Percentiles rank a stretch among this genome's conserved stretches.
Evolutionary conservation across 2,888 invertebrate species (phyloP).

Genomic region (Limulus polyphemus): DNA sequence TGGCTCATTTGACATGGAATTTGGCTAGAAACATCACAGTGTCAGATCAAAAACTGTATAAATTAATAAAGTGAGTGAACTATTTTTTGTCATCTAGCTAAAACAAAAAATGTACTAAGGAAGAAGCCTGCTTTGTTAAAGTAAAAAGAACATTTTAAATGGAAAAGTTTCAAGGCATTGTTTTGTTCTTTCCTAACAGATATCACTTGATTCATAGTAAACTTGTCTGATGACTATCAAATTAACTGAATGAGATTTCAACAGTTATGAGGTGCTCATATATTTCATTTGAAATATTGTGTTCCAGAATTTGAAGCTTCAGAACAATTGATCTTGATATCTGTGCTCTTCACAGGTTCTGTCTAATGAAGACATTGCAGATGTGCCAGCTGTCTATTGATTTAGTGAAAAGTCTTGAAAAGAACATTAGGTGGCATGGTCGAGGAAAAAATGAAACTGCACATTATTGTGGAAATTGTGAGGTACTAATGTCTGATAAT

Average conservation of each 20-base stretch:
- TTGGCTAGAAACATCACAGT: conserved; percentile 92
- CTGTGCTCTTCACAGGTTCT: conserved; percentile 49
- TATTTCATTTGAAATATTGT: too few relatives aligned
- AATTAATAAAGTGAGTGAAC: conserved; percentile 56
- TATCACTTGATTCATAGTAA: too few relatives aligned
- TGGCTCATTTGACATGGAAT: conserved; percentile 98
- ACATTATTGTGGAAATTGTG: conserved; percentile 96
- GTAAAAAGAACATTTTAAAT: too few relatives aligned
- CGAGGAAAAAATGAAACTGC: conserved; percentile 87
- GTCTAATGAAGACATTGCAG: conserved; percentile 72
- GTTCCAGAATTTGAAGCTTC: background rate
- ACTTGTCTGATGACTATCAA: too few relatives aligned
- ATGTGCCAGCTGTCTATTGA: conserved; percentile 76
- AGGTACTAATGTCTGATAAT: conserved; percentile 45
- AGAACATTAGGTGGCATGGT: conserved; percentile 86
- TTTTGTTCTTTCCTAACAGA: too few relatives aligned
- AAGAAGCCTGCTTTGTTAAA: too few relatives aligned
- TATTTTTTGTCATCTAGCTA: conserved; percentile 1
- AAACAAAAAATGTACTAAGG: too few relatives aligned
- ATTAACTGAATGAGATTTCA: too few relatives aligned
- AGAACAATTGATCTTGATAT: background rate
- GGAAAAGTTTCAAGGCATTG: too few relatives aligned
- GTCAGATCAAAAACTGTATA: conserved; percentile 51
- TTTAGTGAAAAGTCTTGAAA: conserved; percentile 67
- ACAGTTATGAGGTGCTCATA: too few relatives aligned